phyloP scores from a whole-genome alignment of 2,888 invertebrate genomes.

The Amphipoea lucens region DNA sequence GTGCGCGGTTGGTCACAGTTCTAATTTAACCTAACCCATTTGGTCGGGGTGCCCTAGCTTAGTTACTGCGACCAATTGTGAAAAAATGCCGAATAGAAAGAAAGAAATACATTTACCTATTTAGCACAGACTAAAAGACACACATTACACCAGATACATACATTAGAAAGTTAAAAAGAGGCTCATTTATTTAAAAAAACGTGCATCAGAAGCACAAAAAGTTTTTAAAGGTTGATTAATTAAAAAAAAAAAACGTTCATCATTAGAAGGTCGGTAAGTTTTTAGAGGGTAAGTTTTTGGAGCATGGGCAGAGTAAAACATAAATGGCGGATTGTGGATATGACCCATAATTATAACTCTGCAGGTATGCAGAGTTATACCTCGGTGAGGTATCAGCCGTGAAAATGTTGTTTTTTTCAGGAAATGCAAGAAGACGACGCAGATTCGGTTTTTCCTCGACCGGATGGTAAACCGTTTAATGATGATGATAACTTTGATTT shows the following conservation, averaged over 20 bases:
- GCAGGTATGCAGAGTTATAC: no score
- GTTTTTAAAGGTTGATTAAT: background rate
- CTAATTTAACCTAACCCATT: background rate
- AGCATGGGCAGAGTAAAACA: background rate
- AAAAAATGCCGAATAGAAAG: no score
- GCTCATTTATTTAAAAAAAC: no score
- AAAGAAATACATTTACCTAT: no score
- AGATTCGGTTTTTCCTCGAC: conserved; percentile 1
- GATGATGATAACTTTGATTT: conserved; percentile 14
- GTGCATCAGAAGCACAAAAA: background rate
- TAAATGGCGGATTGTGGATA: background rate
- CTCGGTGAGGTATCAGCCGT: rapidly evolving
- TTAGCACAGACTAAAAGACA: no score
- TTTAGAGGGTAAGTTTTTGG: background rate
- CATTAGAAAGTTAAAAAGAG: no score
- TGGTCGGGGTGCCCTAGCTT: background rate
- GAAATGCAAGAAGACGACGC: background rate
- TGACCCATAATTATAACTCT: background rate
- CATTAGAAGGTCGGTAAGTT: background rate
- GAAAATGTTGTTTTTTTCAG: conserved; percentile 1
- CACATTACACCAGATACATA: no score
- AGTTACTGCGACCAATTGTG: background rate
- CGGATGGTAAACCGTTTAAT: conserved; percentile 15
- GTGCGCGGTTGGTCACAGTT: background rate
- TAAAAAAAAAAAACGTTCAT: background rate